Evolutionary conservation across 2,888 invertebrate genomes (phyloP), one percentile per base, ranked within the genome.

Genomic region (Thumatha senex): DNA sequence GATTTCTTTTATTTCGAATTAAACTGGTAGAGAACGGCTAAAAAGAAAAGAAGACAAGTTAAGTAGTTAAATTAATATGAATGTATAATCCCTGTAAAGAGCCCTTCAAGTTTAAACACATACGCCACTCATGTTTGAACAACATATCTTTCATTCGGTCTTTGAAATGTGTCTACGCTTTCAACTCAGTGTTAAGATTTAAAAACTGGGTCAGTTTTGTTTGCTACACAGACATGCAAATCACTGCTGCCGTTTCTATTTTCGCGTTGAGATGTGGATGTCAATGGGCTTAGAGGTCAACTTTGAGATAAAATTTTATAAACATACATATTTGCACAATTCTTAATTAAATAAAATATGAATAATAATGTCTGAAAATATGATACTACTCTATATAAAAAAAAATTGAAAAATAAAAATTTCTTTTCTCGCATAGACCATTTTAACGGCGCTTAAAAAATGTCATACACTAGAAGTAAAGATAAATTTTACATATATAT

Each of bases 171-270:
- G 50, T 41, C 52, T 48, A 53, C 51, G 46, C 46, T 59, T 64
- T 59, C 63, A 64, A 30, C 46, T 49, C 46, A 47, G 61, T 53
- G 61, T 61, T 51, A 54, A 51, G 51, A 43, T 44, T 13, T 30
- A 29, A 46, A 50, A 64, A 66, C 46, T 66, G 43, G 66, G 55
- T 49, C 64, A 66, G 66, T 62, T 66, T 46, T 64, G 63, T 62
- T 66, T 64, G 46, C 63, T 36, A 54, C 53, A 48, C 58, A 55
- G 51, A 56, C 46, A 50, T 56, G 50, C 51, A 59, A 57, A 57
- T 62, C 66, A 64, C 58, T 65, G 65, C 58, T 66, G 64, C 57
- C 59, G 53, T 47, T 42, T 46, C 31, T 51, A 44, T 58, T 48
- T 58, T 40, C 41, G 34, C 40, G 46, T 48, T 54, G 46, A 54